Conservation (phyloP, 2,888 invertebrate genomes). For the Odontocolon sp. region DNA sequence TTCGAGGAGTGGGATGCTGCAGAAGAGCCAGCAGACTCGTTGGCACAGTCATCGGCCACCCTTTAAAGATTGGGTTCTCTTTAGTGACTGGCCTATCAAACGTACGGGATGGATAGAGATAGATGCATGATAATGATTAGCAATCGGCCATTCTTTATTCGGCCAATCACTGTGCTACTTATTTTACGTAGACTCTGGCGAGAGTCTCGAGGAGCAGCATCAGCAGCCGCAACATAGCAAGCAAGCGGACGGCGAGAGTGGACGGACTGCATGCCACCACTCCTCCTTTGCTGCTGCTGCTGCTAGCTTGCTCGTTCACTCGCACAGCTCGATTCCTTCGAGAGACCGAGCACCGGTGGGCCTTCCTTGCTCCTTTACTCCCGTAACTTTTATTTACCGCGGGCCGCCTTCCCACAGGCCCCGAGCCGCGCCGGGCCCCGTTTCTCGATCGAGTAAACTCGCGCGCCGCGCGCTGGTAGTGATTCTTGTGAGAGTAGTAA, state of each 20-base stretch:
- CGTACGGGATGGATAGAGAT: too few species aligned
- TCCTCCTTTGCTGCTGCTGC: constrained; percentile 50
- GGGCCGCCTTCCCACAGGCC: constrained; percentile 64
- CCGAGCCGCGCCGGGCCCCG: constrained; percentile 58
- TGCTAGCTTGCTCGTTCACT: constrained; percentile 48
- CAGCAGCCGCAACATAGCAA: constrained; percentile 33
- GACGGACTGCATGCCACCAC: constrained; percentile 80
- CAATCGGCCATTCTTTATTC: too few species aligned
- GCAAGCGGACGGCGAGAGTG: constrained; percentile 77
- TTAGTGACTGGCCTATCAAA: too few species aligned
- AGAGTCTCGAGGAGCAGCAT: constrained; percentile 33
- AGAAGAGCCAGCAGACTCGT: too few species aligned
- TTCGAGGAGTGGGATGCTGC: constrained; percentile 68
- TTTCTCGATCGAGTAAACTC: constrained; percentile 61
- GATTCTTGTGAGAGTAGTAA: constrained; percentile 62
- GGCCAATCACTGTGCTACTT: too few species aligned
- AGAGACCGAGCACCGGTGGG: constrained; percentile 29
- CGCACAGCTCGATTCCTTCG: constrained; percentile 45
- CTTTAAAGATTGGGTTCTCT: too few species aligned
- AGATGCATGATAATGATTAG: too few species aligned
- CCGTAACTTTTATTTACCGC: constrained; percentile 75
- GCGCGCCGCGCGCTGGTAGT: constrained; percentile 56
- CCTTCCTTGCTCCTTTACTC: constrained; percentile 68
- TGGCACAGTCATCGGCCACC: too few species aligned
- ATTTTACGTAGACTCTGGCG: too few species aligned